Conservation (phyloP, 1,140 invertebrate genomes). For the Drosophila sulfurigaster region DNA sequence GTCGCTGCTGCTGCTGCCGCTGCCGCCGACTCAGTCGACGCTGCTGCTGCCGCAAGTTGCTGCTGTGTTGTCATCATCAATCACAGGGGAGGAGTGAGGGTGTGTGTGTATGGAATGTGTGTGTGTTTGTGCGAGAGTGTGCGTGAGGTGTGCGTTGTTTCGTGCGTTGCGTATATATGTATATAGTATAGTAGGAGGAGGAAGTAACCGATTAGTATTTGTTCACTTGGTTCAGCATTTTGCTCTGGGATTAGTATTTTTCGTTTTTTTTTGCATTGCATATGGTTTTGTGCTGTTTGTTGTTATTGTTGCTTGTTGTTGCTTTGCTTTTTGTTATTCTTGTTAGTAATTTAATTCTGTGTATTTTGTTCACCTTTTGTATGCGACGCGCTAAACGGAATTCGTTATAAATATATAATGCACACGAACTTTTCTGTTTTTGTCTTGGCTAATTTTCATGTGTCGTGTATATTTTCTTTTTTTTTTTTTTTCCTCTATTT, state of each 20-base stretch:
- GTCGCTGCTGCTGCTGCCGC: constrained; percentile 23
- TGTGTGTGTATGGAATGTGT: constrained; percentile 11
- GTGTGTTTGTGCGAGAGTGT: constrained; percentile 15
- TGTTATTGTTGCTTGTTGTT: constrained; percentile 1
- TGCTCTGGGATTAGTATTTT: constrained; percentile 56
- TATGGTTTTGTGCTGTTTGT: constrained; percentile 15
- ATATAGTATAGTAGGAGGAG: constrained; percentile 40
- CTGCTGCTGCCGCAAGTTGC: constrained; percentile 38
- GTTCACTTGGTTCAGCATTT: constrained; percentile 67
- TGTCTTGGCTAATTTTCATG: constrained; percentile 42
- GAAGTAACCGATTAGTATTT: constrained; percentile 82
- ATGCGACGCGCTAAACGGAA: constrained; percentile 50
- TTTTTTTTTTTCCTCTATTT: constrained; percentile 17
- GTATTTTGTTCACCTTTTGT: constrained; percentile 56
- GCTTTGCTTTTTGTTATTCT: constrained; percentile 13
- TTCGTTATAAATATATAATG: constrained; percentile 46
- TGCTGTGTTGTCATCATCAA: constrained; percentile 76
- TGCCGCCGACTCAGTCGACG: constrained; percentile 26
- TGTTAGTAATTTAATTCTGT: constrained; percentile 36
- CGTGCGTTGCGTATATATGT: constrained; percentile 37
- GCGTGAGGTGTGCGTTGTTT: constrained; percentile 33
- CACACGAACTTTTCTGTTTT: constrained; percentile 33
- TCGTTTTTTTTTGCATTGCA: constrained; percentile 13
- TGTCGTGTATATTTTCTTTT: constrained; percentile 37
- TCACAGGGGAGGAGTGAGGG: constrained; percentile 51